These are phyloP conservation scores for Triplophysa yarkandensis DNA, from an alignment of 2,797 vertebrate genomes.

Conservation along the genomic window DNA sequence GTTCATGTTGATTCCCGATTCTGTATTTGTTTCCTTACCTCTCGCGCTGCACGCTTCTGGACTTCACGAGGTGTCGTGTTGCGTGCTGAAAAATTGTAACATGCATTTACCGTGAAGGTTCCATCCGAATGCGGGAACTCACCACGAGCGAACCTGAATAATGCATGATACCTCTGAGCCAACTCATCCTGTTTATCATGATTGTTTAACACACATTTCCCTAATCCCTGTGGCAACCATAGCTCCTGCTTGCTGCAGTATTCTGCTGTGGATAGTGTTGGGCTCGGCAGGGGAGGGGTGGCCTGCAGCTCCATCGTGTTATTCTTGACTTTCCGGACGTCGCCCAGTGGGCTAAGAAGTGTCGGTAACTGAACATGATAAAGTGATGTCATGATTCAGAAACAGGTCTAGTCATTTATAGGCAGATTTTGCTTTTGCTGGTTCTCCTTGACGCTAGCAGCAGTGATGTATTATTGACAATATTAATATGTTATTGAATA, in stretches of 20 bases:
- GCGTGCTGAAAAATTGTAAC: conserved; percentile 36
- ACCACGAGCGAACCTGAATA: conserved; percentile 53
- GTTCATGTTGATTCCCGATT: conserved; percentile 45
- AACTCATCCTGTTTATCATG: conserved; percentile 60
- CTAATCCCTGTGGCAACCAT: conserved; percentile 51
- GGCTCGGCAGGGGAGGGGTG: conserved; percentile 24
- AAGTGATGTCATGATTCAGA: background rate
- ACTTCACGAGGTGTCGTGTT: conserved; percentile 34
- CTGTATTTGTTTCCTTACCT: conserved; percentile 38
- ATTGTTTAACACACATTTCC: conserved; percentile 61
- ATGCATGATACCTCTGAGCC: conserved; percentile 62
- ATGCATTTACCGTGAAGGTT: conserved; percentile 44
- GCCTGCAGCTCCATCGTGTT: conserved; percentile 23
- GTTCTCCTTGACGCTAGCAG: background rate
- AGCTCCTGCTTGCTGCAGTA: conserved; percentile 31
- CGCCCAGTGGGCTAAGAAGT: background rate
- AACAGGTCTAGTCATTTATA: background rate
- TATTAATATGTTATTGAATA: background rate
- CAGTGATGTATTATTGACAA: background rate
- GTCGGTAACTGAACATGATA: background rate
- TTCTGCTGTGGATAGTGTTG: conserved; percentile 30
- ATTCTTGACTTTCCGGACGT: conserved; percentile 31
- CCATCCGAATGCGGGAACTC: conserved; percentile 43
- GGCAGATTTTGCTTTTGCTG: background rate
- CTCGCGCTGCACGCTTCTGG: conserved; percentile 8